A percentile compares a stretch with the other conserved stretches of the same genome.
Evolutionary conservation across 2,797 vertebrate species (phyloP).

Genomic region (Artibeus lituratus): DNA sequence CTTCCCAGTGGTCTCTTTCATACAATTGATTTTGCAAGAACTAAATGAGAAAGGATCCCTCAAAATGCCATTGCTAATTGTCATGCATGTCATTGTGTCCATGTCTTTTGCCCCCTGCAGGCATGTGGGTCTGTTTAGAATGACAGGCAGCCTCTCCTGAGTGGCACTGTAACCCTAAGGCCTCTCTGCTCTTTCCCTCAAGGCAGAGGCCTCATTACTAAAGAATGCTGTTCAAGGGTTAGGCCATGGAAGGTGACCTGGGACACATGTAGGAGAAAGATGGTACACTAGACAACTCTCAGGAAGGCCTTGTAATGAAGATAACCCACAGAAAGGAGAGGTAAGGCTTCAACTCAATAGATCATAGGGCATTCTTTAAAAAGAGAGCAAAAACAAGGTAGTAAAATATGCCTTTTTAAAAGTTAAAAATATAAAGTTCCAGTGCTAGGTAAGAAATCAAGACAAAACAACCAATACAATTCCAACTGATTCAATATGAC

Average conservation of each 20-base stretch:
- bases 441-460: background rate
- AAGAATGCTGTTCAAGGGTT: background rate
- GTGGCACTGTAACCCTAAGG: background rate
- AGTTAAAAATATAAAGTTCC: background rate
- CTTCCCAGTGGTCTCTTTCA: background rate
- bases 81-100: background rate
- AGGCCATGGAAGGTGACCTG: background rate
- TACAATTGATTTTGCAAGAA: slow-evolving; percentile 12
- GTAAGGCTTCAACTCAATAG: background rate
- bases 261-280: background rate
- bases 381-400: background rate
- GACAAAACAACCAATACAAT: background rate
- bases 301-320: background rate
- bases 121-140: background rate
- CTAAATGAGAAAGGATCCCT: slow-evolving; percentile 3
- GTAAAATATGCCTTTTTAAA: background rate
- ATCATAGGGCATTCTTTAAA: background rate
- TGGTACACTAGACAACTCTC: background rate
- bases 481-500: background rate
- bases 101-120: background rate
- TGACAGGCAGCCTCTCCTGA: background rate
- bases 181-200: background rate
- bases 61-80: slow-evolving; percentile 1
- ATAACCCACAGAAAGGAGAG: background rate
- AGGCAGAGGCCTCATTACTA: background rate